A percentile compares a stretch with the other conserved stretches of the same genome.
Conservation (phyloP, 1,140 invertebrate species). For the Matsumurasca onukii region DNA sequence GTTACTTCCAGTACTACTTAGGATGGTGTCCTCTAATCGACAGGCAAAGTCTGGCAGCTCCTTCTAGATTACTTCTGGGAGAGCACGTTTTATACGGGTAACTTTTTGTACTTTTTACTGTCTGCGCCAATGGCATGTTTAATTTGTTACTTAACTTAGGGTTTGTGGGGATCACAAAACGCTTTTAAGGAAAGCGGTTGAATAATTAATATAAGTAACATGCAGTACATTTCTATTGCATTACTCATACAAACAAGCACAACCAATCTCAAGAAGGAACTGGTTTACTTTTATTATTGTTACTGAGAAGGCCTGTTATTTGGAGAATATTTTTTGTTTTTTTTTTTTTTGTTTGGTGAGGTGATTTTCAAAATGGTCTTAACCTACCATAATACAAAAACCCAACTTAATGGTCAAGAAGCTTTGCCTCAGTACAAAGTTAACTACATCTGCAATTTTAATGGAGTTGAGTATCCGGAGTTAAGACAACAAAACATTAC, state of each 20-base stretch:
- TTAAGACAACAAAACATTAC: no score
- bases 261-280: not conserved
- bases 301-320: not conserved
- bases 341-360: not conserved
- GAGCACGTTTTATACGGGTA: slow-evolving; percentile 40
- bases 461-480: no score
- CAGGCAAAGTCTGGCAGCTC: slow-evolving; percentile 24
- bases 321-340: not conserved
- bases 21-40: slow-evolving; percentile 52
- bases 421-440: not conserved
- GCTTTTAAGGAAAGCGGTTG: no score
- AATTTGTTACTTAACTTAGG: no score
- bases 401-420: not conserved
- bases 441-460: not conserved
- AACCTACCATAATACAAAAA: not conserved
- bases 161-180: no score
- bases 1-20: slow-evolving; percentile 62
- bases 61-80: slow-evolving; percentile 39
- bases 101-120: slow-evolving; percentile 15
- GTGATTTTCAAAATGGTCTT: not conserved
- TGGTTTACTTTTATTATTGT: not conserved
- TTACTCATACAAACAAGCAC: not conserved
- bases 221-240: not conserved
- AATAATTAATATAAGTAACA: not conserved
- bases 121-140: not conserved